Evolutionary conservation across 35 echinoderm and acorn worm genomes (phyloP).

Genomic region (Nesometra sesokonis): DNA sequence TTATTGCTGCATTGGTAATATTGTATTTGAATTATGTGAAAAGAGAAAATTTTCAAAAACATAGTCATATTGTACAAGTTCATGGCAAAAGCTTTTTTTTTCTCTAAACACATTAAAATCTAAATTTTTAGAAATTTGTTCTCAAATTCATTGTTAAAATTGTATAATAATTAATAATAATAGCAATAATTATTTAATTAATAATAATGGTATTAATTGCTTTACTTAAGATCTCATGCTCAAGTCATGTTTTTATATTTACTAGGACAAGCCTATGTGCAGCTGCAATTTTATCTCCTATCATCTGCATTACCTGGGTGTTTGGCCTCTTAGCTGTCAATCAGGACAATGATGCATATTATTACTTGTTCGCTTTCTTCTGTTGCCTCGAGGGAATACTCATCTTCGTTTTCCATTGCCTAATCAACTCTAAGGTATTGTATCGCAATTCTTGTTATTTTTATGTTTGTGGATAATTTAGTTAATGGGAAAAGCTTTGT

Average conservation of each 20-base stretch:
- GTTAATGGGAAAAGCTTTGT: no score
- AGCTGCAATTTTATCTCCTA: conserved; percentile 75
- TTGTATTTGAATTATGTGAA: no score
- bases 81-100: no score
- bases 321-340: conserved; percentile 96
- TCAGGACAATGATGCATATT: conserved; percentile 65
- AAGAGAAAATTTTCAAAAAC: no score
- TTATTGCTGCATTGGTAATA: no score
- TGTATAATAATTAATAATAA: no score
- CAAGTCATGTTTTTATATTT: not conserved
- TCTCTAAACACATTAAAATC: no score
- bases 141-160: no score
- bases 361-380: conserved; percentile 92
- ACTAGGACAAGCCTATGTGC: conserved; percentile 74
- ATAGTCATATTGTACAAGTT: no score
- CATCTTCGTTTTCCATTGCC: conserved; percentile 89
- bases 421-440: conserved; percentile 58
- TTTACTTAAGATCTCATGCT: not conserved
- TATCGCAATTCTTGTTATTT: not conserved
- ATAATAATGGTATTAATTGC: not conserved
- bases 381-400: conserved; percentile 63
- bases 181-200: no score
- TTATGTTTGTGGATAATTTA: not conserved
- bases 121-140: no score
- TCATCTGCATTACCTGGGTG: conserved; percentile 95